These are phyloP conservation scores for Chauna torquata DNA, from an alignment of 2,113 vertebrate species.

Conservation along the genomic window DNA sequence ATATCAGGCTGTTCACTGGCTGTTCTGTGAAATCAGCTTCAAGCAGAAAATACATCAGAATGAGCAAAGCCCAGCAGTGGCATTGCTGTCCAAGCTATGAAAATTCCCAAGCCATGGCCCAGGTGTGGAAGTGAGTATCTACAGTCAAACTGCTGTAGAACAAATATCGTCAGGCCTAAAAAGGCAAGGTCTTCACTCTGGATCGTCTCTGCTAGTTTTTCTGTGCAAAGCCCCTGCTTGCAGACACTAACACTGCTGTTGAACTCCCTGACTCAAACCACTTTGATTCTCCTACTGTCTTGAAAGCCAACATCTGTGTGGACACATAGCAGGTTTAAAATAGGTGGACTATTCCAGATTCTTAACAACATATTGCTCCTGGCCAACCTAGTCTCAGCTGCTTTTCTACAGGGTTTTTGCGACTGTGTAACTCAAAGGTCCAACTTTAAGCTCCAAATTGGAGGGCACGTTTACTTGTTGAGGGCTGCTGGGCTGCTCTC, in stretches of 20 bases:
- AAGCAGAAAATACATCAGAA: neutral
- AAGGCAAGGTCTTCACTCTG: neutral
- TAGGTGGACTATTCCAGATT: neutral
- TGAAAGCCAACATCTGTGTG: neutral
- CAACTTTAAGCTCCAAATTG: neutral
- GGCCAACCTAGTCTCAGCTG: neutral
- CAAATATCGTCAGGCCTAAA: neutral
- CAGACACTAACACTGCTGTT: neutral
- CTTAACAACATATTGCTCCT: neutral
- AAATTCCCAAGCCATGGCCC: neutral
- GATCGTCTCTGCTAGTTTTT: neutral
- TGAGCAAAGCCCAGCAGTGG: neutral
- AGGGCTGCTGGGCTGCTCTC: neutral
- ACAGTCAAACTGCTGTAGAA: neutral
- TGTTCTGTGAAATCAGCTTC: neutral
- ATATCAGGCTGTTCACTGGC: fast-evolving
- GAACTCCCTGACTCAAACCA: neutral
- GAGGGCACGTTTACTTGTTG: neutral
- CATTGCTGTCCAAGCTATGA: neutral
- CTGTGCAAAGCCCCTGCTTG: neutral
- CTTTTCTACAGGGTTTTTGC: neutral
- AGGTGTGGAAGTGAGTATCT: neutral
- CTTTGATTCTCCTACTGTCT: neutral
- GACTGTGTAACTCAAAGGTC: neutral
- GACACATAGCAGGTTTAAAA: neutral